These are phyloP conservation scores for Digitonthophagus gazella DNA, from an alignment of 2,888 invertebrate genomes.

Conservation along the genomic window DNA sequence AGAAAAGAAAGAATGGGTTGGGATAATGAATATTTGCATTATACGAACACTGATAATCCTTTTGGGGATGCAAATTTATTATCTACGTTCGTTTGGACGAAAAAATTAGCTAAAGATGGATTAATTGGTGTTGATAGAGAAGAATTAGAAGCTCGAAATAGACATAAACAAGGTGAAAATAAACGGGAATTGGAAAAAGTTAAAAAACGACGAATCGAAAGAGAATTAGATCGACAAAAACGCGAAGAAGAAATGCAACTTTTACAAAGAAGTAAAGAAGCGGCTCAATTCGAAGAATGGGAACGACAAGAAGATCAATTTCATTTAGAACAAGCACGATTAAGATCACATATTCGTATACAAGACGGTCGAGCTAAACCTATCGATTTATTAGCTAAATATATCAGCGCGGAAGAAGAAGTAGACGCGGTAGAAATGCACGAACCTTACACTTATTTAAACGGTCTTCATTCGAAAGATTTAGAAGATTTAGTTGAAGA, in stretches of 20 bases:
- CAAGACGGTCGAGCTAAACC: conserved; percentile 97
- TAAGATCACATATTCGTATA: conserved; percentile 92
- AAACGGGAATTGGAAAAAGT: conserved; percentile 89
- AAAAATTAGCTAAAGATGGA: conserved; percentile 94
- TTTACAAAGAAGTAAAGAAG: conserved; percentile 84
- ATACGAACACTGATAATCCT: conserved; percentile 97
- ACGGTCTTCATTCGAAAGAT: conserved; percentile 85
- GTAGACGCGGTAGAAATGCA: conserved; percentile 96
- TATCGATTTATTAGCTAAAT: conserved; percentile 95
- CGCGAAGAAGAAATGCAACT: conserved; percentile 80
- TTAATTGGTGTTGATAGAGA: conserved; percentile 72
- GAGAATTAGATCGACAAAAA: conserved; percentile 82
- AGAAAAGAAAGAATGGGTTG: conserved; percentile 93
- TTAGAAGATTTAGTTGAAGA: conserved; percentile 95
- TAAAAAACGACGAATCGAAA: conserved; percentile 84
- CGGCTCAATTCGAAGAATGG: conserved; percentile 91
- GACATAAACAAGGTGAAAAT: conserved; percentile 88
- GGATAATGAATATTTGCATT: conserved; percentile 95
- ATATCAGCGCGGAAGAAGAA: conserved; percentile 86
- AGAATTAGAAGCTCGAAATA: conserved; percentile 77
- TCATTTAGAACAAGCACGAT: conserved; percentile 92
- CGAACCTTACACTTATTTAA: conserved; percentile 93
- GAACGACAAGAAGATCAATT: conserved; percentile 96
- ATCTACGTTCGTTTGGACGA: conserved; percentile 94
- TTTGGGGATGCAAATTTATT: conserved; percentile 96